Evolutionary conservation across 2,797 vertebrate genomes (phyloP).

Genomic region (Huso huso): DNA sequence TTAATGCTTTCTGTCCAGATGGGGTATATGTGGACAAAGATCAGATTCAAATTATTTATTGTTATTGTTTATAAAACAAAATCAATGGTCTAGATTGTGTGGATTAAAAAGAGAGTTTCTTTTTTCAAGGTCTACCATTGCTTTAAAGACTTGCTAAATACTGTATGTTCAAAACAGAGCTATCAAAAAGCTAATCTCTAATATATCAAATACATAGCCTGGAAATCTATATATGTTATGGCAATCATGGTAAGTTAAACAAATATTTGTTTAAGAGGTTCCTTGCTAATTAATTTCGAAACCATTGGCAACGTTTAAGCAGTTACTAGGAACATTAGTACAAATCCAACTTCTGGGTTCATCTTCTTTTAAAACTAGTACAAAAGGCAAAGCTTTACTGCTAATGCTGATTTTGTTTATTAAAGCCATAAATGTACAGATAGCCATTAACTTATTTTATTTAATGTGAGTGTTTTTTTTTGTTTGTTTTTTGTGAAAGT

Average conservation of each 20-base stretch:
- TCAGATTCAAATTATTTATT: constrained; percentile 55
- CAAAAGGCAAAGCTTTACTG: too few relatives aligned
- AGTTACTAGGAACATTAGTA: too few relatives aligned
- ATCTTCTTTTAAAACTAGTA: too few relatives aligned
- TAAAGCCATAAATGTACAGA: too few relatives aligned
- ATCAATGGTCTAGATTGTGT: constrained; percentile 8
- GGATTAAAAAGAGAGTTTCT: constrained; percentile 1
- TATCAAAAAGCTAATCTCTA: constrained; percentile 1
- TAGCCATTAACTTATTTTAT: too few relatives aligned
- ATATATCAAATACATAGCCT: not conserved
- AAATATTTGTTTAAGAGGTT: too few relatives aligned
- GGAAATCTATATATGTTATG: not conserved
- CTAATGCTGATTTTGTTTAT: too few relatives aligned
- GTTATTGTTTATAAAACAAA: constrained; percentile 36
- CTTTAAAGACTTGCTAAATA: not conserved
- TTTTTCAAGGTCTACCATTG: not conserved
- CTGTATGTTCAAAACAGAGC: not conserved
- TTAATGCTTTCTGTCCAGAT: constrained; percentile 51
- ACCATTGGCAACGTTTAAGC: too few relatives aligned
- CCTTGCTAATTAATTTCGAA: too few relatives aligned
- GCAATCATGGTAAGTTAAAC: too few relatives aligned
- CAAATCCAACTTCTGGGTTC: too few relatives aligned
- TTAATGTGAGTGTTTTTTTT: not conserved
- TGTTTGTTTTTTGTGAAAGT: not conserved
- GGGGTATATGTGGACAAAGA: constrained; percentile 34